Base-by-base conservation (phyloP, 2,888 invertebrate species). In the Fabriciana adippe region DNA sequence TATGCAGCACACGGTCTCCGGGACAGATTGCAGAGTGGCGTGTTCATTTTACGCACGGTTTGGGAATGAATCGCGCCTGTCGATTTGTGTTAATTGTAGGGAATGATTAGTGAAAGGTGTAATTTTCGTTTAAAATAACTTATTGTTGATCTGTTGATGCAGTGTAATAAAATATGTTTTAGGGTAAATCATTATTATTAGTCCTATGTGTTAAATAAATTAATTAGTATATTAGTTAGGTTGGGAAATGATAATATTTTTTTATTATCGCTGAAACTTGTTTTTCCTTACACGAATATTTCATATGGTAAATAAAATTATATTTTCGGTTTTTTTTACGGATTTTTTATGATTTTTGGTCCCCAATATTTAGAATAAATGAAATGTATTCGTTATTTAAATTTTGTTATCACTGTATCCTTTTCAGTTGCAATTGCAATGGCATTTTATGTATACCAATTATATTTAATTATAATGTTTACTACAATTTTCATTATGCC, bases 1-100 rank as follows among this genome's bases (percentile, higher is more conserved):
- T 89, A 90, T 90, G 88, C 90, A 86, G 84, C 76, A 83, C 88
- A 88, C 86, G 88, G 84, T 88, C 83, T 81, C 79, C 77, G 78
- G 82, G 89, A 88, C 90, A 90, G 90, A 91, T 91, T 90, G 90
- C 88, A 89, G 89, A 90, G 87, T 81, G 82, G 84, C 79, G 81
- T 81, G 84, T 84, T 81, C 83, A 80, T 80, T 80, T 48, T 51
- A 60, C 47, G 60, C 60, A 51, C 60, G 60, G 60, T 60, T 35
- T 60, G 60, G 60, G 60, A 60, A 60, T 15, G 50, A 60, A 51
- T 60, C 50, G 8, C 51, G 60, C 60, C 47, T 50, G 60, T 60
- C 66, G 55, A 66, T 60, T 66, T 60, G 57, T 59, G 66, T 60
- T 55, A 60, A 59, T 66, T 60, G 60, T 60, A 35, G 54, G 16